Evolutionary conservation across 2,113 vertebrate genomes (phyloP).

Genomic region (Chaetura pelagica): DNA sequence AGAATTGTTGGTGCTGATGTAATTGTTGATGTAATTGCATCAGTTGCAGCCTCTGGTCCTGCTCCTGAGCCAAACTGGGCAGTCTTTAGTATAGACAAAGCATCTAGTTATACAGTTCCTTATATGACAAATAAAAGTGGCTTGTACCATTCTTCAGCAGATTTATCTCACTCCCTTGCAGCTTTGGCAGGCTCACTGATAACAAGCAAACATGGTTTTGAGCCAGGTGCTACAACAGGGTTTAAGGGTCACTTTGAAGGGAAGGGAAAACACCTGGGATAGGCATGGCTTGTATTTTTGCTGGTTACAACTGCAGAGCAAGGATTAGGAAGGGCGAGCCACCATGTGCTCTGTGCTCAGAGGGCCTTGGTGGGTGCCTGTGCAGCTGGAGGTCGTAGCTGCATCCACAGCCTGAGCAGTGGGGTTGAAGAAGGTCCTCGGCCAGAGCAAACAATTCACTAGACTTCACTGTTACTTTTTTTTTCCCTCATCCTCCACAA

Average conservation of each 20-base stretch:
- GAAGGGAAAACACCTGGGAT: neutral
- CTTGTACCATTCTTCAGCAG: neutral
- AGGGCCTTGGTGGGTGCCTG: neutral
- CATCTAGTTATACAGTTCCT: conserved; percentile 23
- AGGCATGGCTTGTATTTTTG: neutral
- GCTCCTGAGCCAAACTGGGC: conserved; percentile 32
- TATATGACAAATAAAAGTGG: neutral
- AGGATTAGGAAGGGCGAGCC: neutral
- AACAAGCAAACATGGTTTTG: neutral
- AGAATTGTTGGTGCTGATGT: neutral
- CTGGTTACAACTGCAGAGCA: neutral
- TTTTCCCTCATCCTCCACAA: neutral
- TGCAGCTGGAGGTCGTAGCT: neutral
- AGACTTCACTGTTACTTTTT: neutral
- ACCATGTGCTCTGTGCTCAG: neutral
- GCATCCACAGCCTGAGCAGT: rapidly evolving
- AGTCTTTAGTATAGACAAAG: neutral
- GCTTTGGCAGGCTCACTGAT: neutral
- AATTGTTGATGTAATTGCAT: neutral
- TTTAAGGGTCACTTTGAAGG: neutral
- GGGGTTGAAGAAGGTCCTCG: neutral
- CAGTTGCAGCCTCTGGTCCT: neutral
- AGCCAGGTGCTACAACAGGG: neutral
- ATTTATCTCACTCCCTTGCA: neutral
- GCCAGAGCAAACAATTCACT: neutral